A percentile compares a stretch with the other conserved stretches of the same genome.
These are phyloP conservation scores for Volucella zonaria DNA, from an alignment of 2,888 invertebrate genomes.

Conservation along the genomic window DNA sequence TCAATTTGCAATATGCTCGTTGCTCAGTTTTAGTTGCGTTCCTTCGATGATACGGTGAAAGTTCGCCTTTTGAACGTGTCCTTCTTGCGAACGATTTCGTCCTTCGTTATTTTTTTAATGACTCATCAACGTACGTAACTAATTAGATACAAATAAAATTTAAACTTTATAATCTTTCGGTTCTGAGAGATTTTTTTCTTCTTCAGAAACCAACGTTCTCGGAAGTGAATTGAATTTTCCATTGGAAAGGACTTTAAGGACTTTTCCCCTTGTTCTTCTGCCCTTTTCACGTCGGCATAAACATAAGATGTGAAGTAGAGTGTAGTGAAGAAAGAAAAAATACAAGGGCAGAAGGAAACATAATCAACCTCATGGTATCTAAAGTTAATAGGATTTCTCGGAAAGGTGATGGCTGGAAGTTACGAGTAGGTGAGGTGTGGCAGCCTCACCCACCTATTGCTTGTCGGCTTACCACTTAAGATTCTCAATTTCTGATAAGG, in stretches of 20 bases:
- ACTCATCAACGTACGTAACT: conserved; percentile 10
- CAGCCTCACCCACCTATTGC: conserved; percentile 7
- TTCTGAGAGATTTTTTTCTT: not conserved
- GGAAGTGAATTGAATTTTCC: conserved; percentile 49
- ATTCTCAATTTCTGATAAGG: conserved; percentile 67
- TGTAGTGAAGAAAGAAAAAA: conserved; percentile 6
- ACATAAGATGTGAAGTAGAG: not conserved
- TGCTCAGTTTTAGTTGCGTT: not conserved
- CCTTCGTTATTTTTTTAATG: conserved; percentile 27
- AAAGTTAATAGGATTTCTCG: conserved; percentile 63
- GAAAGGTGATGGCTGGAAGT: not conserved
- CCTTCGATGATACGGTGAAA: not conserved
- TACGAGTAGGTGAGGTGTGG: not conserved
- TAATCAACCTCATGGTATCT: conserved; percentile 60
- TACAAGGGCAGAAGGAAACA: conserved; percentile 50
- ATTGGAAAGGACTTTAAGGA: conserved; percentile 30
- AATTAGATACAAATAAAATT: conserved; percentile 50
- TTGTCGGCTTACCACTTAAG: conserved; percentile 60
- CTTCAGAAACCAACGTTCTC: conserved; percentile 16
- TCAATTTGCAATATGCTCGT: conserved; percentile 24
- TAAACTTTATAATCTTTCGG: conserved; percentile 19
- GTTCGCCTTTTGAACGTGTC: not conserved
- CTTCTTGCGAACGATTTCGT: not conserved
- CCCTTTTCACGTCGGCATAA: conserved; percentile 4
- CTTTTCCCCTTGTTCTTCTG: not conserved